Conservation (phyloP, 2,888 invertebrate species). For the Macrosoma leucophasiata region DNA sequence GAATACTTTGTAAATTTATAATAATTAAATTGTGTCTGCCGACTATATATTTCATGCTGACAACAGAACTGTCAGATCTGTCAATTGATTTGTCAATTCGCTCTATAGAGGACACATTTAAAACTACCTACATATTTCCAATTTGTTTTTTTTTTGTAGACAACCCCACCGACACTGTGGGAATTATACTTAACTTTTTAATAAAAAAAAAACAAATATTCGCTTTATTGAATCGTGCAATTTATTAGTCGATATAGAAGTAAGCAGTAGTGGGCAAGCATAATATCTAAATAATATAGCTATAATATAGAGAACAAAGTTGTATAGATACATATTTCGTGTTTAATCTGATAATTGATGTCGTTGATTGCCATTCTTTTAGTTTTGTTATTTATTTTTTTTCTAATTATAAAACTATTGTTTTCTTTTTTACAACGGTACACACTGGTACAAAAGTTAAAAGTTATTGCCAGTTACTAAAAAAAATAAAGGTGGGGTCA, state of each 20-base stretch:
- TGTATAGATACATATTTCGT: slow-evolving; percentile 44
- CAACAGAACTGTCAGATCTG: no score
- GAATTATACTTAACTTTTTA: slow-evolving; percentile 29
- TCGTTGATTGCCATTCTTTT: slow-evolving; percentile 54
- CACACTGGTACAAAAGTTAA: no score
- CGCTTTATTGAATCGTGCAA: slow-evolving; percentile 74
- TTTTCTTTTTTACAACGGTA: slow-evolving; percentile 47
- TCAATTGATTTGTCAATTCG: slow-evolving; percentile 17
- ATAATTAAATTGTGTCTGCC: slow-evolving; percentile 11
- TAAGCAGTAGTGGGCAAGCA: slow-evolving; percentile 52
- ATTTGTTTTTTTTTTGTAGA: slow-evolving; percentile 22
- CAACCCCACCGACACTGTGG: slow-evolving; percentile 40
- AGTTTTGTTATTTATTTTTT: slow-evolving; percentile 72
- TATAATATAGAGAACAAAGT: slow-evolving; percentile 31
- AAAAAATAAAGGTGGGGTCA: no score
- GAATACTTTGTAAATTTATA: slow-evolving; percentile 15
- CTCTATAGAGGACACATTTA: slow-evolving; percentile 8
- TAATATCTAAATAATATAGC: slow-evolving; percentile 47
- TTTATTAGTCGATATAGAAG: slow-evolving; percentile 60
- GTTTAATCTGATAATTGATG: slow-evolving; percentile 30
- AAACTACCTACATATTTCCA: slow-evolving; percentile 19
- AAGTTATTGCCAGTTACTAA: no score
- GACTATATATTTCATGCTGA: no score
- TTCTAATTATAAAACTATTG: slow-evolving; percentile 58
- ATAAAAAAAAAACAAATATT: slow-evolving; percentile 42